A percentile compares a stretch with the other conserved stretches of the same genome.
These are phyloP conservation scores for Odobenus rosmarus DNA, from an alignment of 2,113 vertebrate species.

Conservation along the genomic window DNA sequence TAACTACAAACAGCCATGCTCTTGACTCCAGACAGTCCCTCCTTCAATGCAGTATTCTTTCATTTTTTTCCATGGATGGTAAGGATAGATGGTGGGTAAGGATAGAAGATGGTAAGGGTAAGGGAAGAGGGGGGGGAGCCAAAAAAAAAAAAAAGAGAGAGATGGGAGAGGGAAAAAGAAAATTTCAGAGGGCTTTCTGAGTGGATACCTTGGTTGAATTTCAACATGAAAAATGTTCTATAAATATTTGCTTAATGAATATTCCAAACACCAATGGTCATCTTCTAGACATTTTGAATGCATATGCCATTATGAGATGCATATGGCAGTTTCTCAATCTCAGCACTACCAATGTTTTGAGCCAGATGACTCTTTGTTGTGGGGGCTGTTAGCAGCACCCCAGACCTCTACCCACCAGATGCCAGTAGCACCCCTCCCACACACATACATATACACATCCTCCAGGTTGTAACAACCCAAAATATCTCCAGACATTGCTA, in stretches of 20 bases:
- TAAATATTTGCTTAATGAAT: neutral
- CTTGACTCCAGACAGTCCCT: conserved; percentile 2
- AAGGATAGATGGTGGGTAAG: neutral
- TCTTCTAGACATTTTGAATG: neutral
- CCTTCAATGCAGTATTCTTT: neutral
- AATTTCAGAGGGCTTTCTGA: neutral
- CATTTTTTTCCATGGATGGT: neutral
- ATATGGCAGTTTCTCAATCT: neutral
- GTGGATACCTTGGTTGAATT: neutral
- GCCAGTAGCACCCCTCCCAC: neutral
- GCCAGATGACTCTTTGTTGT: neutral
- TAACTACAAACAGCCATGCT: conserved; percentile 4
- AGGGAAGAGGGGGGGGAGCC: neutral
- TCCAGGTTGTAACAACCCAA: neutral
- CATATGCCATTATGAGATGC: neutral
- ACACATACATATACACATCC: neutral
- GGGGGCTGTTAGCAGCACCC: neutral
- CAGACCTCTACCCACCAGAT: neutral
- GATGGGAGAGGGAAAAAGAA: neutral
- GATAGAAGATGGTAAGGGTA: neutral
- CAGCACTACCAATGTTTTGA: neutral
- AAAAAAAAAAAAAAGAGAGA: neutral
- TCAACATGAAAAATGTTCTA: neutral
- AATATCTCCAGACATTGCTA: neutral
- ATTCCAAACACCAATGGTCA: neutral